Base-by-base conservation (phyloP, 2,888 invertebrate genomes). In the Hemistola chrysoprasaria region DNA sequence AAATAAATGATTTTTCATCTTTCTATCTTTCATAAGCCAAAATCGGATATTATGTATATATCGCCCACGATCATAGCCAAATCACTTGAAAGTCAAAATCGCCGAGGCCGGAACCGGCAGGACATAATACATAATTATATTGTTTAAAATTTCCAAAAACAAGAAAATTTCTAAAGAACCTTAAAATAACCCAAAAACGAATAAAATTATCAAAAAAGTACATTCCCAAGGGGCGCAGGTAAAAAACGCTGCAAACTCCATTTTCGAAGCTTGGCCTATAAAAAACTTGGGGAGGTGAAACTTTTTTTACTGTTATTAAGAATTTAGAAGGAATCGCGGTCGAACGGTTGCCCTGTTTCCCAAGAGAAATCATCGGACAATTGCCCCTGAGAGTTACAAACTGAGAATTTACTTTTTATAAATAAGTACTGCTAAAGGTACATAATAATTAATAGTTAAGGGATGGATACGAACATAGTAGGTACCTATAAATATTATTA, bases 281-380 rank as follows among this genome's bases (percentile, higher is more conserved):
- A 53, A 48, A 52, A 54, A 51, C 42, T 51, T 47, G 45, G 33
- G 11, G 22, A 27, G 22, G 27, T 2, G 16, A 16, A 43, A 50
- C 50, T 33, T 67, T 71, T 62, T 65, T 56, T 56, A 59, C 56
- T 55, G 62, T 64, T 63, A 66, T 73, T 65, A 74, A 71, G 59
- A 69, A 75, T 75, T 71, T 62, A 75, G 58, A 59, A 53, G 50
- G 56, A 58, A 60, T 60, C 44, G 62, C 58, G 71, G 75, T 71
- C 65, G 59, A 65, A 59, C 58, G 48, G 51, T 23, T 9, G 22
- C 23, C 45, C 35, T 7, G 22, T 9, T 32, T 62, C 71, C 69
- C 56, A 30, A 9, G 71, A 71, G 71, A 71, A 71, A 71, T 71
- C 69, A 70, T 61, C 42, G 57, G 52, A 53, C 50, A 52, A 43